Evolutionary conservation across 2,797 vertebrate species (phyloP).

Genomic region (Melopsittacus undulatus): DNA sequence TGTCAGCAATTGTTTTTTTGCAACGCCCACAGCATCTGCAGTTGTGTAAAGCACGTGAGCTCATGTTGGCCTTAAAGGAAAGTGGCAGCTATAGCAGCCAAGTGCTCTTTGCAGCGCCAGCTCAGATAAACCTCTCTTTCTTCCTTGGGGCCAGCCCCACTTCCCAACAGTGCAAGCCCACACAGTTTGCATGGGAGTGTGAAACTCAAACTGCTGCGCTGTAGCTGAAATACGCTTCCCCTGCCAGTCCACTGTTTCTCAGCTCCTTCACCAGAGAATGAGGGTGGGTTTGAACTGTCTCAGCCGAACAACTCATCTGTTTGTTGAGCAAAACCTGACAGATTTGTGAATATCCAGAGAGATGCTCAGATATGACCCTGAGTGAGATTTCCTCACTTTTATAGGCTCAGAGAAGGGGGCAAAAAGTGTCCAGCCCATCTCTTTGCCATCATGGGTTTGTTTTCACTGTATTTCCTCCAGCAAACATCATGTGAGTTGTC

Average conservation of each 20-base stretch:
- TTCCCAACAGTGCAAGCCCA: slow-evolving; percentile 40
- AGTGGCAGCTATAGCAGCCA: slow-evolving; percentile 47
- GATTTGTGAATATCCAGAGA: slow-evolving; percentile 12
- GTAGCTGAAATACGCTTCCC: neutral
- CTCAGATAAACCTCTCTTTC: slow-evolving; percentile 34
- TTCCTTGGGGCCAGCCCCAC: neutral
- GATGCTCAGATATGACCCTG: neutral
- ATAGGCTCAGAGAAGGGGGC: neutral
- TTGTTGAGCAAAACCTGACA: neutral
- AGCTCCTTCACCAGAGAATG: neutral
- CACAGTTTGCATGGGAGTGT: neutral
- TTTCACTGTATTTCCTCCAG: neutral
- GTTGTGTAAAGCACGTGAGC: slow-evolving; percentile 24
- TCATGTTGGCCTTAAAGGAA: slow-evolving; percentile 20
- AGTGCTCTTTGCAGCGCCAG: slow-evolving; percentile 23
- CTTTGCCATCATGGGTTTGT: slow-evolving; percentile 1
- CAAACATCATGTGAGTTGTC: neutral
- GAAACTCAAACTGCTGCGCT: neutral
- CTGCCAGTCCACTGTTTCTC: neutral
- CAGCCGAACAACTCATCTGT: neutral
- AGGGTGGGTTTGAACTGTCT: neutral
- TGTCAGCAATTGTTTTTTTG: neutral
- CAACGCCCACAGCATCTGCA: neutral
- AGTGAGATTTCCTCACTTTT: slow-evolving; percentile 26
- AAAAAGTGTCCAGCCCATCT: neutral